A percentile compares a stretch with the other conserved stretches of the same genome.
Conservation (phyloP, 2,797 vertebrate genomes). For the Chelidonichthys spinosus region DNA sequence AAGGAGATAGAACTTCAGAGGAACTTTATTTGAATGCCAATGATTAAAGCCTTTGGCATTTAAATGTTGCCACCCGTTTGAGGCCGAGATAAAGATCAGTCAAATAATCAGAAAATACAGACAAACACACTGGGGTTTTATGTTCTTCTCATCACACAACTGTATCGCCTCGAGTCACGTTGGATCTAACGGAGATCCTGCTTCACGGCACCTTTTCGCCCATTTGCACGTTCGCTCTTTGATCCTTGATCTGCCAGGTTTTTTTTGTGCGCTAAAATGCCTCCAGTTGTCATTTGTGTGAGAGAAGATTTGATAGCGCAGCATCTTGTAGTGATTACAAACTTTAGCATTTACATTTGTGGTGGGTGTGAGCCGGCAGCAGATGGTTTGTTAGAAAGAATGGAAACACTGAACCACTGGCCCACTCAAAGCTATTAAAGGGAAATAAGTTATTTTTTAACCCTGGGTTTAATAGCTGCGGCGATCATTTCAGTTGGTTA, state of each 20-base stretch:
- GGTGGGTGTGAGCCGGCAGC: conserved; percentile 57
- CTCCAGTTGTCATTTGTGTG: conserved; percentile 42
- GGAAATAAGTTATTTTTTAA: conserved; percentile 17
- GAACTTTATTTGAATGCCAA: conserved; percentile 43
- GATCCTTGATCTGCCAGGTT: conserved; percentile 28
- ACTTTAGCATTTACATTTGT: conserved; percentile 55
- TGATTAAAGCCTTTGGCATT: conserved; percentile 23
- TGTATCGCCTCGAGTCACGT: conserved; percentile 30
- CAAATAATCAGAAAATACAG: conserved; percentile 25
- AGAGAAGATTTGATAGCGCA: conserved; percentile 42
- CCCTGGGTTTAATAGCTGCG: conserved; percentile 24
- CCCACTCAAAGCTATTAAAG: conserved; percentile 58
- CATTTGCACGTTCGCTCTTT: conserved; percentile 31
- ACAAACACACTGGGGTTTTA: conserved; percentile 27
- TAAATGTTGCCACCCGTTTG: conserved; percentile 11
- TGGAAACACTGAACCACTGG: conserved; percentile 47
- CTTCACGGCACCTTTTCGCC: conserved; percentile 32
- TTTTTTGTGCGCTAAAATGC: conserved; percentile 18
- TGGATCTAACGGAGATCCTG: conserved; percentile 14
- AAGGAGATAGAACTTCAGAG: conserved; percentile 35
- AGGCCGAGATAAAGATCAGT: conserved; percentile 17
- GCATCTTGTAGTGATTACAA: conserved; percentile 51
- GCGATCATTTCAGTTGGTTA: conserved; percentile 17
- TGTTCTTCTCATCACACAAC: conserved; percentile 8
- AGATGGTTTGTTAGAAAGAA: conserved; percentile 65